These are phyloP conservation scores for Smittia sp. DNA, from an alignment of 2,888 invertebrate genomes.

Conservation along the genomic window DNA sequence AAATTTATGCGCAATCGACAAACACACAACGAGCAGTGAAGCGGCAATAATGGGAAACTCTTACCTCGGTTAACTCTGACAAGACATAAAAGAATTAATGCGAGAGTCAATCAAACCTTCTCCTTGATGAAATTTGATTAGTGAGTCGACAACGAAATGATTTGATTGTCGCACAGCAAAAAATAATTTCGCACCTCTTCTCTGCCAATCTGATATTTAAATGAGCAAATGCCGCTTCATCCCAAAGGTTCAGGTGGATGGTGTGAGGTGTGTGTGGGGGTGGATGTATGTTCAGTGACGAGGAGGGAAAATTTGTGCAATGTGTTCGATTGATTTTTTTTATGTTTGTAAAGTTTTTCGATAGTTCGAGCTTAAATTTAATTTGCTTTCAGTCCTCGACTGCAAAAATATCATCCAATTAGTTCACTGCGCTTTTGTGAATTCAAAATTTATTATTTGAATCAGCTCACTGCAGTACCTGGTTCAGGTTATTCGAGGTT, in stretches of 20 bases:
- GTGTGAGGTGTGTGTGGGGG: too few species aligned
- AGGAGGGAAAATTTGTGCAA: not conserved
- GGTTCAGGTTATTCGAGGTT: not conserved
- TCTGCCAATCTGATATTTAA: constrained; percentile 22
- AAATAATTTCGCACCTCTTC: constrained; percentile 3
- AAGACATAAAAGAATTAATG: constrained; percentile 5
- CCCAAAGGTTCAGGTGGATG: not conserved
- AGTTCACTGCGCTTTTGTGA: constrained; percentile 7
- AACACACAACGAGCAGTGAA: not conserved
- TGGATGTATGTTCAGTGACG: too few species aligned
- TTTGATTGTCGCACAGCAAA: not conserved
- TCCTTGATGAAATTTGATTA: not conserved
- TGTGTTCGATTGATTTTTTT: not conserved
- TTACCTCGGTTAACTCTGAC: not conserved
- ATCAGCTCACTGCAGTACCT: too few species aligned
- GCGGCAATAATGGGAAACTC: not conserved
- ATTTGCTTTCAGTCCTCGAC: constrained; percentile 15
- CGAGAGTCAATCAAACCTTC: not conserved
- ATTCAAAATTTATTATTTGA: constrained; percentile 5
- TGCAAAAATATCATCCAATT: constrained; percentile 35
- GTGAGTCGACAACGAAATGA: not conserved
- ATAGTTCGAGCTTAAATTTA: not conserved
- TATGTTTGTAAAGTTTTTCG: constrained; percentile 7
- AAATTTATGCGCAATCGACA: not conserved
- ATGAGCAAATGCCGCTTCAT: not conserved